Percentiles rank a stretch among this genome's conserved stretches.
Evolutionary conservation across 2,797 vertebrate genomes (phyloP).

Genomic region (Notolabrus celidotus): DNA sequence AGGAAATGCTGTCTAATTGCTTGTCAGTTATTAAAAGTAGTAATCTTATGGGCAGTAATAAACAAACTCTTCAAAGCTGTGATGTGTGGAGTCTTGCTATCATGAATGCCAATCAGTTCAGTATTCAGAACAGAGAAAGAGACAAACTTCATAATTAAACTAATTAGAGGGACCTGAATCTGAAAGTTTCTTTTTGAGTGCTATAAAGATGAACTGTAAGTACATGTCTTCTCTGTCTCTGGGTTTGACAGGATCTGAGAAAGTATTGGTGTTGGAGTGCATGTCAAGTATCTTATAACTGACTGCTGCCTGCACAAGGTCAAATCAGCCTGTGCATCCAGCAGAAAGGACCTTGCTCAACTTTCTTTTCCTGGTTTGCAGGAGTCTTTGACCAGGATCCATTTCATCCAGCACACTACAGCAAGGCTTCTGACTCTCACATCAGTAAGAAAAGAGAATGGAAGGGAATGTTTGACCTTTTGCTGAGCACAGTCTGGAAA

Average conservation of each 20-base stretch:
- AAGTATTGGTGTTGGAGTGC: slow-evolving; percentile 30
- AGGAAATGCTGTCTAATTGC: slow-evolving; percentile 27
- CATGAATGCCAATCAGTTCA: slow-evolving; percentile 4
- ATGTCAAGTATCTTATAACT: slow-evolving; percentile 57
- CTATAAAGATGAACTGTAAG: slow-evolving; percentile 31
- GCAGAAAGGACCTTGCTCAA: slow-evolving; percentile 58
- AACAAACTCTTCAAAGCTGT: slow-evolving; percentile 34
- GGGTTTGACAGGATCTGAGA: slow-evolving; percentile 38
- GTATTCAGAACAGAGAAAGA: slow-evolving; percentile 1
- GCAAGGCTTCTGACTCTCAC: slow-evolving; percentile 64
- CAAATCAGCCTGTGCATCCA: slow-evolving; percentile 43
- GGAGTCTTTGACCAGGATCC: slow-evolving; percentile 59
- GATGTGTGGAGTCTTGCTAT: neutral
- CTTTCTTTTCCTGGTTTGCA: slow-evolving; percentile 46
- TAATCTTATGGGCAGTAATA: slow-evolving; percentile 7
- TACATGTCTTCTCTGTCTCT: slow-evolving; percentile 21
- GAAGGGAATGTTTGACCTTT: slow-evolving; percentile 82
- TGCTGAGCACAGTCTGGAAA: slow-evolving; percentile 72
- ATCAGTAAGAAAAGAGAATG: slow-evolving; percentile 70
- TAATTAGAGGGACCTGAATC: slow-evolving; percentile 11
- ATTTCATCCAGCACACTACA: slow-evolving; percentile 47
- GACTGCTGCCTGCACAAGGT: slow-evolving; percentile 56
- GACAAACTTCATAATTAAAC: slow-evolving; percentile 4
- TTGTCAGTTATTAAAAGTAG: slow-evolving; percentile 36
- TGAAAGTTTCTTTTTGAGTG: slow-evolving; percentile 6